Conservation (phyloP, 2,888 invertebrate species). For the Macaria liturata region DNA sequence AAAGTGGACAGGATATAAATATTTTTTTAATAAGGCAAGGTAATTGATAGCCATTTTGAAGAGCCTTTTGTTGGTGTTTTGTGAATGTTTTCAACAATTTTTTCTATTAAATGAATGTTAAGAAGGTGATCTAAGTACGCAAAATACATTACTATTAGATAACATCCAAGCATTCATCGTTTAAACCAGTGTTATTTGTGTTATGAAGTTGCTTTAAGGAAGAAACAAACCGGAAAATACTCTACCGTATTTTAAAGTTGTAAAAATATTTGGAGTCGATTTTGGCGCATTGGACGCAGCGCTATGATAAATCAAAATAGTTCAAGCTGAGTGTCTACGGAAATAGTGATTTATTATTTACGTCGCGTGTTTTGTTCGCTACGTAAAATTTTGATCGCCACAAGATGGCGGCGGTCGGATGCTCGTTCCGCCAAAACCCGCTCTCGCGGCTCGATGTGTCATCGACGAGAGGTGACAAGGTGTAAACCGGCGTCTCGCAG, state of each 20-base stretch:
- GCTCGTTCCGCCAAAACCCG: slow-evolving; percentile 80
- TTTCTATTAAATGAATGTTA: slow-evolving; percentile 62
- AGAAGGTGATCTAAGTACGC: slow-evolving; percentile 43
- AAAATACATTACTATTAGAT: slow-evolving; percentile 40
- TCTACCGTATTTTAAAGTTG: slow-evolving; percentile 58
- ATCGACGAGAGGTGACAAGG: slow-evolving; percentile 68
- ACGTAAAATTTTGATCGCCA: slow-evolving; percentile 80
- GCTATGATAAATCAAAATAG: slow-evolving; percentile 17
- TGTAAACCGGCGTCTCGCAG: slow-evolving; percentile 74
- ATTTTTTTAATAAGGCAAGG: slow-evolving; percentile 76
- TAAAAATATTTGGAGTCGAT: slow-evolving; percentile 42
- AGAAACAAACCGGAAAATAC: slow-evolving; percentile 75
- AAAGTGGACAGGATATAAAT: slow-evolving; percentile 69
- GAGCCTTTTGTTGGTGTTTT: slow-evolving; percentile 84
- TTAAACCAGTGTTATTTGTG: slow-evolving; percentile 58
- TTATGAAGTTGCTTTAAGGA: slow-evolving; percentile 64
- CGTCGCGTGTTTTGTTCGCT: slow-evolving; percentile 78
- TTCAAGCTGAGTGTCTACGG: slow-evolving; percentile 37
- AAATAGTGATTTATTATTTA: slow-evolving; percentile 58
- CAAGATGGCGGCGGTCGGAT: slow-evolving; percentile 82
- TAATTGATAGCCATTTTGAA: slow-evolving; percentile 83
- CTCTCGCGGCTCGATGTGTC: slow-evolving; percentile 77
- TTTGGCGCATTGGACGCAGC: slow-evolving; percentile 16
- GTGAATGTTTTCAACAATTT: slow-evolving; percentile 80
- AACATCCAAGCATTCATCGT: slow-evolving; percentile 43